Percentiles rank a stretch among this genome's conserved stretches.
These are phyloP conservation scores for Solen grandis DNA, from an alignment of 1,140 invertebrate genomes.

Conservation along the genomic window DNA sequence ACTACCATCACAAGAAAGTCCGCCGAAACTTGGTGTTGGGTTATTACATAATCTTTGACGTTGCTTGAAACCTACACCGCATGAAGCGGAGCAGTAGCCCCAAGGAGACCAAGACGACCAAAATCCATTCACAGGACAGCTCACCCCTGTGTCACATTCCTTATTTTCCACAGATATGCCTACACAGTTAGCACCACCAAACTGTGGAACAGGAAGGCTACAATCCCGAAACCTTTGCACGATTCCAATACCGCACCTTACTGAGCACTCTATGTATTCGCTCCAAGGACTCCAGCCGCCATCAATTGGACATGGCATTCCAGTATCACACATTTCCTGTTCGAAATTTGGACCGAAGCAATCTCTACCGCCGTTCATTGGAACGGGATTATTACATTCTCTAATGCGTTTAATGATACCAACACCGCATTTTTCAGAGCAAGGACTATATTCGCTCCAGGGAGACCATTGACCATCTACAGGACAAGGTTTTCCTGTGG, in stretches of 20 bases:
- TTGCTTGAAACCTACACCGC: slow-evolving; percentile 61
- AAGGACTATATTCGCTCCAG: slow-evolving; percentile 32
- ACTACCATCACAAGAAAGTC: slow-evolving; percentile 69
- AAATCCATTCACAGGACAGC: slow-evolving; percentile 64
- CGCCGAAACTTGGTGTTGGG: slow-evolving; percentile 75
- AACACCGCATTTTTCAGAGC: slow-evolving; percentile 25
- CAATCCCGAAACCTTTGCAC: slow-evolving; percentile 67
- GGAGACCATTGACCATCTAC: slow-evolving; percentile 39
- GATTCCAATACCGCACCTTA: slow-evolving; percentile 70
- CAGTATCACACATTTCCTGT: slow-evolving; percentile 38
- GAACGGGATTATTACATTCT: slow-evolving; percentile 39
- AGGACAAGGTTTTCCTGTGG: slow-evolving; percentile 42
- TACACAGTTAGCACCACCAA: slow-evolving; percentile 67
- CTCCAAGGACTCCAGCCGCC: slow-evolving; percentile 74
- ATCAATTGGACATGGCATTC: slow-evolving; percentile 57
- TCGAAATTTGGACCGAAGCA: slow-evolving; percentile 37
- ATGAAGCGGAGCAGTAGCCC: slow-evolving; percentile 71
- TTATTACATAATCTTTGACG: slow-evolving; percentile 70
- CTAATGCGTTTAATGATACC: slow-evolving; percentile 17
- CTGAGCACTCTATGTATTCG: slow-evolving; percentile 65
- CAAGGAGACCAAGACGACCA: slow-evolving; percentile 76
- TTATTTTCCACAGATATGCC: slow-evolving; percentile 60
- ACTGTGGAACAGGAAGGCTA: slow-evolving; percentile 66
- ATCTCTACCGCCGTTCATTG: slow-evolving; percentile 37
- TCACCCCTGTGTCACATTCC: slow-evolving; percentile 51